phyloP scores from a whole-genome alignment of 2,113 vertebrate species.

The Tetrax tetrax region DNA sequence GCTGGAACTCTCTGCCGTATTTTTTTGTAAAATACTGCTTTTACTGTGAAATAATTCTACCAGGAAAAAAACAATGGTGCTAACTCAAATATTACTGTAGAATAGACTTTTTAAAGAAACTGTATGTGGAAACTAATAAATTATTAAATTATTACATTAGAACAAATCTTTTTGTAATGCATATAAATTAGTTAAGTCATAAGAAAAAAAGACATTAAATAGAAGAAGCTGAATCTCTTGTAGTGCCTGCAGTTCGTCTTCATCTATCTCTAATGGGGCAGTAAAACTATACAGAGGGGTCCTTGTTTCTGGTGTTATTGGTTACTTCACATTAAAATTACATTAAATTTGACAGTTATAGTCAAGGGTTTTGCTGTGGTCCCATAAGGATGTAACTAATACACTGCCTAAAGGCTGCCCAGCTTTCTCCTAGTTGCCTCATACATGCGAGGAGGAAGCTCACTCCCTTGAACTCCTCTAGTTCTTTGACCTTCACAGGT shows the following conservation, averaged over 20 bases:
- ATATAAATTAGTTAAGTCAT: neutral
- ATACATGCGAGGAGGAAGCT: neutral
- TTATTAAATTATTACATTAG: neutral
- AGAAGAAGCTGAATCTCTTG: neutral
- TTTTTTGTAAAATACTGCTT: neutral
- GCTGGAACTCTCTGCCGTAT: neutral
- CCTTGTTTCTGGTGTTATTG: neutral
- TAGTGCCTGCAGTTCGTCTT: fast-evolving
- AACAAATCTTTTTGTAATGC: neutral
- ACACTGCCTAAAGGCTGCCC: neutral
- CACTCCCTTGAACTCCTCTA: neutral
- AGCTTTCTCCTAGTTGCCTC: neutral
- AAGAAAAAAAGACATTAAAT: neutral
- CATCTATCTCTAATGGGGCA: neutral
- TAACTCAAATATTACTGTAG: neutral
- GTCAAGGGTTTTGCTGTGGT: neutral
- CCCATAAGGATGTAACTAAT: neutral
- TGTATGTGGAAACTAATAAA: neutral
- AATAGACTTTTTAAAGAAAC: neutral
- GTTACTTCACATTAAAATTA: neutral
- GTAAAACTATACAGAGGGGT: neutral
- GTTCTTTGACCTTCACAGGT: neutral
- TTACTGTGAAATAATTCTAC: neutral
- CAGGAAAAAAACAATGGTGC: neutral
- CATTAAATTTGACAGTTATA: neutral